Evolutionary conservation across 2,797 vertebrate species (phyloP), one percentile per base, ranked within the genome.

Genomic region (Platyrinchus mystaceus): DNA sequence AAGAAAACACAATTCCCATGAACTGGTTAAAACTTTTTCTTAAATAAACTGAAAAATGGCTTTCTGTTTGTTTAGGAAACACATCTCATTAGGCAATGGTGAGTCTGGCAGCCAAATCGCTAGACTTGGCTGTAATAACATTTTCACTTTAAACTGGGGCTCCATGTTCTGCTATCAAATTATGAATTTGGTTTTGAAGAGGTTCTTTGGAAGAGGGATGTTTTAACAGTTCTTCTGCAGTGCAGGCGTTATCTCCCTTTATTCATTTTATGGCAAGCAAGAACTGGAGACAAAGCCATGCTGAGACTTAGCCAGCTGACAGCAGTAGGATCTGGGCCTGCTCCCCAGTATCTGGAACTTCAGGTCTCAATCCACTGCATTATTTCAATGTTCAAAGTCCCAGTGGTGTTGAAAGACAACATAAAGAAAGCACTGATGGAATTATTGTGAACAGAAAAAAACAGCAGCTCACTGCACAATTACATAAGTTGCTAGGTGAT

Each of bases 11-110:
- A 84, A 64, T 79, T 93, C 59, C 64, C 66, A 79, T 69, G 50
- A 4, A 15, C 12, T 75, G 37, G 34, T 87, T 93, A 84, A 87
- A 91, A 68, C 9, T 34, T 84, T 87, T 77, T 64, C 60, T 90
- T 91, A 84, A 76, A 91, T 82, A 94, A 93, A 94, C 63, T 87
- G 60, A 82, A 88, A 23, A 91, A 88, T 43, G 64, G 43, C 23
- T 93, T 82, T 91, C 52, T 58, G 26, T 92, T 90, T 94, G 56
- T 93, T 90, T 85, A 91, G 59, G 63, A 96, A 95, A 94, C 24
- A 16, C 78, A 86, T 55, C 68, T 77, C 64, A 80, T 93, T 70
- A 80, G 74, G 74, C 77, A 91, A 84, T 12, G 14, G 47, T 28
- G n/a, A 93, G 55, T 55, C 12, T 18, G 69, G 60, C 36, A 91